These are phyloP conservation scores for Momotus momota DNA, from an alignment of 2,797 vertebrate species.

Conservation along the genomic window DNA sequence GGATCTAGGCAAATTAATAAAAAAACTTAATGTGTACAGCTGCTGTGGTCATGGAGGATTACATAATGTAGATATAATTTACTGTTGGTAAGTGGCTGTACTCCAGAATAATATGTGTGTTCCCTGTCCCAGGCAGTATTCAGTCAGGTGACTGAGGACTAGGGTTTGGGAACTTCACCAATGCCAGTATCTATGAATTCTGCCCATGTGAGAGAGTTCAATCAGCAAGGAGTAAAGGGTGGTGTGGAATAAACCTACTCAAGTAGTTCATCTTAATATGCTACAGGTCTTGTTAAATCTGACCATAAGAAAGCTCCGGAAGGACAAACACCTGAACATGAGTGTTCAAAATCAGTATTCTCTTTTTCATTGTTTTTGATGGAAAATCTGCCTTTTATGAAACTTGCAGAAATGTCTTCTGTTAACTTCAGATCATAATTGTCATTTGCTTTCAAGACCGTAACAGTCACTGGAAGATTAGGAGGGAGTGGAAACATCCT, in stretches of 20 bases:
- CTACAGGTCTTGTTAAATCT: accelerated
- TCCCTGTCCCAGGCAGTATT: not conserved
- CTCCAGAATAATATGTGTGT: accelerated
- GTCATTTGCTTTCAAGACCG: not conserved
- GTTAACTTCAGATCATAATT: not conserved
- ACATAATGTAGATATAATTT: not conserved
- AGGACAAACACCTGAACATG: not conserved
- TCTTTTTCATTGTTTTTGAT: not conserved
- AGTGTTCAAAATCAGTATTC: accelerated
- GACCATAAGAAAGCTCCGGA: not conserved
- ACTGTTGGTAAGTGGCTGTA: not conserved
- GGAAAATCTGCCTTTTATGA: not conserved
- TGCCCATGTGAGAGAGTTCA: not conserved
- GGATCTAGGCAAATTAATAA: not conserved
- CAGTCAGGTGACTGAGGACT: not conserved
- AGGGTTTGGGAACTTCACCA: accelerated
- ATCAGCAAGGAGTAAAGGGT: not conserved
- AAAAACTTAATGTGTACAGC: not conserved
- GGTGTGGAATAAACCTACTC: not conserved
- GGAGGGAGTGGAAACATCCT: not conserved
- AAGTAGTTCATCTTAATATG: not conserved
- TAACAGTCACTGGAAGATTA: not conserved
- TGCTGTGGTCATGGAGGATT: not conserved
- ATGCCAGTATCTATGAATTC: not conserved
- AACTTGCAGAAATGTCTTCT: not conserved